phyloP scores from a whole-genome alignment of 2,797 vertebrate genomes.

The Xenopus petersii region DNA sequence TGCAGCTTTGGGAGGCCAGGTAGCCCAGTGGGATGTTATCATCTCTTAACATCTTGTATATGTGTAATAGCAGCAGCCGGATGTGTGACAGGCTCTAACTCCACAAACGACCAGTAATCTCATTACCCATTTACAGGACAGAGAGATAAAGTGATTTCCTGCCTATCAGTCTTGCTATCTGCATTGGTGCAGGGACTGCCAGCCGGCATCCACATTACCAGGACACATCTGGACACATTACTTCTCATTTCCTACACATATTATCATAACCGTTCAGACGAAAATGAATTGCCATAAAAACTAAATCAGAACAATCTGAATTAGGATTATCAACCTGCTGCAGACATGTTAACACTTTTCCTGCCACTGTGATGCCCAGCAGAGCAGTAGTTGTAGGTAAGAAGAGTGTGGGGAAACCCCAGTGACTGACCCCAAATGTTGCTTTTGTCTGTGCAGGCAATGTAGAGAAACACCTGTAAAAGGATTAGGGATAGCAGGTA shows the following conservation, averaged over 20 bases:
- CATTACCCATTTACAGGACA: too few relatives aligned
- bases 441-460: too few relatives aligned
- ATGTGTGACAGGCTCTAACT: slow-evolving; percentile 22
- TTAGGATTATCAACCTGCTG: slow-evolving; percentile 1
- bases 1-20: background rate
- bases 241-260: slow-evolving; percentile 30
- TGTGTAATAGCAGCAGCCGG: slow-evolving; percentile 13
- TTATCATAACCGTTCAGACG: slow-evolving; percentile 26
- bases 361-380: background rate
- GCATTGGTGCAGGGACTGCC: slow-evolving; percentile 2
- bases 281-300: slow-evolving; percentile 18
- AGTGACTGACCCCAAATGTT: too few relatives aligned
- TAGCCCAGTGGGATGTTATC: slow-evolving; percentile 16
- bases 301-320: slow-evolving; percentile 3
- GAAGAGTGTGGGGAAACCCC: too few relatives aligned
- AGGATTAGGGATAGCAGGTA: too few relatives aligned
- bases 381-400: too few relatives aligned
- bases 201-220: slow-evolving; percentile 23
- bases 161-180: slow-evolving; percentile 14
- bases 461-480: too few relatives aligned
- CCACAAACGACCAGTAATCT: slow-evolving; percentile 29
- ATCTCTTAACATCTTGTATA: slow-evolving; percentile 29
- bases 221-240: slow-evolving; percentile 39
- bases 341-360: slow-evolving; percentile 8
- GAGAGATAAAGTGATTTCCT: slow-evolving; percentile 36